These are phyloP conservation scores for Isaurus tuberculatus DNA, from an alignment of 92 coral and sea anemone genomes.

Conservation along the genomic window DNA sequence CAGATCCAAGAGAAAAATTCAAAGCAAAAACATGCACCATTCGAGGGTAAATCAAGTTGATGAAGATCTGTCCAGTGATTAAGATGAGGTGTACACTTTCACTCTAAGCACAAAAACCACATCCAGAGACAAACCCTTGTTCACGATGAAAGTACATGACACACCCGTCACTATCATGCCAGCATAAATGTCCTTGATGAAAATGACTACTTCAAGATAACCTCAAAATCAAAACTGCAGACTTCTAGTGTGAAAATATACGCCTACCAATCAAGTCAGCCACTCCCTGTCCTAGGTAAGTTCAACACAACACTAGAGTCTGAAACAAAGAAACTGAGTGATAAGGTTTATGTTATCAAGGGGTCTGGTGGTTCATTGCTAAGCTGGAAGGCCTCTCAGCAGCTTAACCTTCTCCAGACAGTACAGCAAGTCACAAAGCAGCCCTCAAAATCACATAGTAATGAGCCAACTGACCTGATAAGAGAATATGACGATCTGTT, in stretches of 20 bases:
- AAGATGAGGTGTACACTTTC: conserved; percentile 19
- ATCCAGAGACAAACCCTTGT: conserved; percentile 27
- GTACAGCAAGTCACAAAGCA: conserved; percentile 35
- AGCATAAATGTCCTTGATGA: not conserved
- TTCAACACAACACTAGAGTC: conserved; percentile 22
- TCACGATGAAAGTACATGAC: conserved; percentile 29
- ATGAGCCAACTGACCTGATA: conserved; percentile 26
- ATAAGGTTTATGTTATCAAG: no score
- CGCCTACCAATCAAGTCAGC: conserved; percentile 14
- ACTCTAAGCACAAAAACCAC: conserved; percentile 16
- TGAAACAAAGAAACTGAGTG: conserved; percentile 39
- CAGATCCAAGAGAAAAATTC: conserved; percentile 11
- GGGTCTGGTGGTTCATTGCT: conserved; percentile 59
- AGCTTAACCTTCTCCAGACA: conserved; percentile 45
- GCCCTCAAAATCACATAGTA: conserved; percentile 21
- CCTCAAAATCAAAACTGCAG: conserved; percentile 22
- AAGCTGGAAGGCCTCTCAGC: conserved; percentile 58
- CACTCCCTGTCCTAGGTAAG: conserved; percentile 43
- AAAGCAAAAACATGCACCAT: conserved; percentile 1
- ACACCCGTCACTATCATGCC: conserved; percentile 5
- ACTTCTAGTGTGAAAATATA: not conserved
- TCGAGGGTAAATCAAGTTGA: conserved; percentile 20
- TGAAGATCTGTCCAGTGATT: conserved; percentile 32
- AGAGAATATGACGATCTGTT: conserved; percentile 64
- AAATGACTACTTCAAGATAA: not conserved